Conservation (phyloP, 2,888 invertebrate species). For the Agriotes lineatus region DNA sequence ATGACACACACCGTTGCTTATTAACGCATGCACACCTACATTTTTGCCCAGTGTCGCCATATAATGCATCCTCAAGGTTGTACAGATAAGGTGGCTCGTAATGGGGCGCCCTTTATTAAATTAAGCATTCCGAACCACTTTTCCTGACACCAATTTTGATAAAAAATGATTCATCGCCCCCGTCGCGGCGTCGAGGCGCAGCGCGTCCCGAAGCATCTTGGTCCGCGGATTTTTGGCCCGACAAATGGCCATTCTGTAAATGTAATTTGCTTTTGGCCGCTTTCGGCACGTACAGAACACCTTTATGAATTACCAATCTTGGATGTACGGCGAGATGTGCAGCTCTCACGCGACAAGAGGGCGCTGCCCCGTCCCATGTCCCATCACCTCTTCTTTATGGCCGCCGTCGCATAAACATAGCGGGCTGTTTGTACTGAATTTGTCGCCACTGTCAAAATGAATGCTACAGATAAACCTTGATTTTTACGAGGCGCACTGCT, state of each 20-base stretch:
- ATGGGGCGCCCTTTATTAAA: too few species aligned
- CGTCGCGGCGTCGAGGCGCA: too few species aligned
- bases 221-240: too few species aligned
- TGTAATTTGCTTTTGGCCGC: too few species aligned
- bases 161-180: too few species aligned
- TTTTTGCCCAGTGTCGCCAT: background rate
- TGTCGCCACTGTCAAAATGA: slow-evolving; percentile 62
- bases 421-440: slow-evolving; percentile 63
- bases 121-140: too few species aligned
- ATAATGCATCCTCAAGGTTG: background rate
- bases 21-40: slow-evolving; percentile 12
- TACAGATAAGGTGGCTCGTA: background rate
- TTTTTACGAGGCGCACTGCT: slow-evolving; percentile 54
- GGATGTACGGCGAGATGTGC: slow-evolving; percentile 51
- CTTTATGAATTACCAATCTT: slow-evolving; percentile 33
- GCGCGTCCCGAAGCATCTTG: too few species aligned
- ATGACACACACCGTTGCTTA: background rate
- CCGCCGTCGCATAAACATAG: slow-evolving; percentile 58
- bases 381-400: slow-evolving; percentile 57
- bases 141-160: too few species aligned
- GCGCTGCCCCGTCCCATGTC: slow-evolving; percentile 57
- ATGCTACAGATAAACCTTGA: slow-evolving; percentile 58
- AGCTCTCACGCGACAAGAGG: slow-evolving; percentile 60
- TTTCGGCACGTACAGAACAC: slow-evolving; percentile 4
- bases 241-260: too few species aligned